These are phyloP conservation scores for Tetraneura akinire DNA, from an alignment of 1,140 invertebrate genomes.

Conservation along the genomic window DNA sequence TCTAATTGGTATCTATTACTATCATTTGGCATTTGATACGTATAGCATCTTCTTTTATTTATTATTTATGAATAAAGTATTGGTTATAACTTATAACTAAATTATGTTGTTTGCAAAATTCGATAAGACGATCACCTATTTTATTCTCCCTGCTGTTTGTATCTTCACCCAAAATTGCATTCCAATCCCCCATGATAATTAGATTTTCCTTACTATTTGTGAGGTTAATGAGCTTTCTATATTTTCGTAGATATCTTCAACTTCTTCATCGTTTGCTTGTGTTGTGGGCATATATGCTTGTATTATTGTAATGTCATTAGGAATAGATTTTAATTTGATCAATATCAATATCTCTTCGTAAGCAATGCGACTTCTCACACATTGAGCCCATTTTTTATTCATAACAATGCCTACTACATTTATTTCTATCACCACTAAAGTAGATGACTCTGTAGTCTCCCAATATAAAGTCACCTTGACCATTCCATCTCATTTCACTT, in stretches of 20 bases:
- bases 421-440: too few relatives aligned
- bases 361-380: too few relatives aligned
- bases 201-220: neutral
- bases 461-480: too few relatives aligned
- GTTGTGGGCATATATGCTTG: neutral
- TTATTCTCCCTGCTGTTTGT: conserved; percentile 26
- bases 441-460: too few relatives aligned
- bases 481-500: too few relatives aligned
- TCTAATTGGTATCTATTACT: conserved; percentile 10
- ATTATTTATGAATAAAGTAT: neutral
- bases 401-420: too few relatives aligned
- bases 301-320: too few relatives aligned
- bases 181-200: conserved; percentile 54
- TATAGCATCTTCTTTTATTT: neutral
- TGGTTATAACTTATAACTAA: neutral
- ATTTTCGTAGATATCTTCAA: neutral
- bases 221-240: neutral
- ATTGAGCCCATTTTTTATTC: too few relatives aligned
- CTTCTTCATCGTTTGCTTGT: neutral
- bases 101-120: conserved; percentile 3
- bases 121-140: neutral
- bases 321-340: too few relatives aligned
- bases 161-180: conserved; percentile 54
- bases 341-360: too few relatives aligned
- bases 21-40: neutral